Conservation (phyloP, 1,140 invertebrate genomes). For the Caerostris darwini region DNA sequence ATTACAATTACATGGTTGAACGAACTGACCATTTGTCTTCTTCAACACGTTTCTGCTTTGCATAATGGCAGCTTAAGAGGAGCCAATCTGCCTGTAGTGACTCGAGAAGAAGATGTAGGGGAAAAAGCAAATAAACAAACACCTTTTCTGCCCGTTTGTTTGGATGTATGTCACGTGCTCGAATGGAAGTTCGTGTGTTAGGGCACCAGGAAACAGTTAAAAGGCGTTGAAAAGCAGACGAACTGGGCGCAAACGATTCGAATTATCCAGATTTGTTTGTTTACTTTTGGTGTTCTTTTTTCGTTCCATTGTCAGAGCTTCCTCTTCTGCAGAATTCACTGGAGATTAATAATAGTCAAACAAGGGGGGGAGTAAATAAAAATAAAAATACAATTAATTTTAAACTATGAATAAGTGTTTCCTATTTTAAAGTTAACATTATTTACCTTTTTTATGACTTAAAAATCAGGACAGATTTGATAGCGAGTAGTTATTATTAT, state of each 20-base stretch:
- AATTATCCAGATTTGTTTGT: background rate
- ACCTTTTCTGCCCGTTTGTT: background rate
- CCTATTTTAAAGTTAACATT: background rate
- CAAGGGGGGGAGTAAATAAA: too few relatives aligned
- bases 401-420: background rate
- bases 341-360: background rate
- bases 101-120: background rate
- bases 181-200: background rate
- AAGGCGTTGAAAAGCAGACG: background rate
- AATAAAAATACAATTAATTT: background rate
- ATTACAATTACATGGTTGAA: background rate
- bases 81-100: background rate
- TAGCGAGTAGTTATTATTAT: too few relatives aligned
- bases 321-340: background rate
- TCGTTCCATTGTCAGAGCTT: background rate
- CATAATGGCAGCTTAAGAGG: background rate
- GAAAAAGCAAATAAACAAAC: background rate
- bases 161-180: slow-evolving; percentile 7
- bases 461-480: background rate
- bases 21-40: background rate
- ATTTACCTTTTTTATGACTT: background rate
- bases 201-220: background rate
- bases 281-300: background rate
- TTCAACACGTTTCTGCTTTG: slow-evolving; percentile 6
- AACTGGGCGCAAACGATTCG: background rate